Evolutionary conservation across 2,797 vertebrate species (phyloP).

Genomic region (Xenentodon cancila): DNA sequence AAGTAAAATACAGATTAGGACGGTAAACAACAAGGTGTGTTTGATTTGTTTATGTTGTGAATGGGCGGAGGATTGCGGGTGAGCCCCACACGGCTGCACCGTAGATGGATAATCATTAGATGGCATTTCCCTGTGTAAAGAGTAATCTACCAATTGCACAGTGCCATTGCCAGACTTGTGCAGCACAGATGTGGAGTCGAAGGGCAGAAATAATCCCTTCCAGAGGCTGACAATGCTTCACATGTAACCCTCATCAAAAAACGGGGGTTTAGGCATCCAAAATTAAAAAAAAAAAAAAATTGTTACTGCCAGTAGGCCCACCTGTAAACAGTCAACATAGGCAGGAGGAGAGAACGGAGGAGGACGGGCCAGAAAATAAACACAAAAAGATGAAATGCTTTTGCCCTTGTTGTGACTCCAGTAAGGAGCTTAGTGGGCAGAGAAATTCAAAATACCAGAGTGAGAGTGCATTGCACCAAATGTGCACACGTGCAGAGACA

Average conservation of each 20-base stretch:
- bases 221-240: conserved; percentile 42
- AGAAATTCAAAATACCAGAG: conserved; percentile 63
- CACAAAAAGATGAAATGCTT: conserved; percentile 44
- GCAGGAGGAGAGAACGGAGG: not conserved
- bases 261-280: conserved; percentile 27
- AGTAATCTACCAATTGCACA: conserved; percentile 68
- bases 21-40: too few relatives aligned
- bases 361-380: conserved; percentile 1
- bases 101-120: conserved; percentile 65
- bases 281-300: conserved; percentile 36
- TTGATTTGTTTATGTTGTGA: too few relatives aligned
- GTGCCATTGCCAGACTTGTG: conserved; percentile 60
- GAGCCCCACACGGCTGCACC: conserved; percentile 23
- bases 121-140: conserved; percentile 57
- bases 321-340: conserved; percentile 52
- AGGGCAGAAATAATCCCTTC: conserved; percentile 74
- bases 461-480: conserved; percentile 33
- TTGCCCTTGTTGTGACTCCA: conserved; percentile 72
- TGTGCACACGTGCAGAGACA: conserved; percentile 13
- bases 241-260: conserved; percentile 63
- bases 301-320: conserved; percentile 32
- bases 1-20: not conserved
- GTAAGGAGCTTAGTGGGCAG: conserved; percentile 73
- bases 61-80: conserved; percentile 7
- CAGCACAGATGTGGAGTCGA: conserved; percentile 72